These are phyloP conservation scores for Paedocypris micromegethes DNA, from an alignment of 2,797 vertebrate species.

Conservation along the genomic window DNA sequence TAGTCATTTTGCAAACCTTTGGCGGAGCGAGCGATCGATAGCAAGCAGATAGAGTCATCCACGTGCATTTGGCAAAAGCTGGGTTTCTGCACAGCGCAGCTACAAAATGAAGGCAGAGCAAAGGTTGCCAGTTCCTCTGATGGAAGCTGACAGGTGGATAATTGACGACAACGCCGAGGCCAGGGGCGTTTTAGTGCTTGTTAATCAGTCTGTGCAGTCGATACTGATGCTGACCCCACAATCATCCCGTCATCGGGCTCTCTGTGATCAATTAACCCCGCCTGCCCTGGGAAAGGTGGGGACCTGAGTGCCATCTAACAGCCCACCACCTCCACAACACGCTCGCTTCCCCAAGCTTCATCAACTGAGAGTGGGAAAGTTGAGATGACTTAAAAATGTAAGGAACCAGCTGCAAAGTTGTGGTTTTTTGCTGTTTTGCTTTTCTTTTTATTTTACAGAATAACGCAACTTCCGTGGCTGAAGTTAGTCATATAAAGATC, in stretches of 20 bases:
- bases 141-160: constrained; percentile 37
- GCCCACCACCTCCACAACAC: neutral
- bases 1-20: constrained; percentile 5
- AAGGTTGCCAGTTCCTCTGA: constrained; percentile 39
- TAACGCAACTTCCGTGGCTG: too few relatives aligned
- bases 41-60: neutral
- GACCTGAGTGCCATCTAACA: neutral
- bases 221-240: constrained; percentile 49
- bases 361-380: too few relatives aligned
- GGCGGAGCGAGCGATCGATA: constrained; percentile 31
- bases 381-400: too few relatives aligned
- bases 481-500: too few relatives aligned
- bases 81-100: constrained; percentile 26
- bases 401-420: too few relatives aligned
- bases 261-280: constrained; percentile 47
- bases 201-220: constrained; percentile 53
- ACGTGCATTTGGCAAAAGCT: constrained; percentile 5
- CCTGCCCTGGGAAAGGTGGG: constrained; percentile 24
- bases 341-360: too few relatives aligned
- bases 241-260: constrained; percentile 31
- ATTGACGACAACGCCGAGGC: constrained; percentile 51
- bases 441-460: too few relatives aligned
- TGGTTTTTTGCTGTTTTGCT: too few relatives aligned
- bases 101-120: constrained; percentile 33
- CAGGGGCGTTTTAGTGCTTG: constrained; percentile 44